A percentile compares a stretch with the other conserved stretches of the same genome.
Conservation (phyloP, 1,140 invertebrate species). For the Pararge aegeria region DNA sequence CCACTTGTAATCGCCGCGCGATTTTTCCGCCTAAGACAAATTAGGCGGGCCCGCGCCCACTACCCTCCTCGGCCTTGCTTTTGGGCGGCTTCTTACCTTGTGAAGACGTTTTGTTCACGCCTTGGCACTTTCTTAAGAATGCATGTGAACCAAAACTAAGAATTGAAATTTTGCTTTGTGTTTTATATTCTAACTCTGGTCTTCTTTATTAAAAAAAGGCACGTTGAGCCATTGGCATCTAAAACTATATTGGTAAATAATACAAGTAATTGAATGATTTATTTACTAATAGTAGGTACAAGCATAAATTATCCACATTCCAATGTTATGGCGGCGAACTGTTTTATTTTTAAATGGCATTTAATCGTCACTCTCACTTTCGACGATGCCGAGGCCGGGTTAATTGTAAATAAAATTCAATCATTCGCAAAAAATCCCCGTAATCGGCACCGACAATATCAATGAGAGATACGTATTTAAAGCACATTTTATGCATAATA, state of each 20-base stretch:
- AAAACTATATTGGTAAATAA: too few relatives aligned
- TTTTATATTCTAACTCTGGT: neutral
- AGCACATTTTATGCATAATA: slow-evolving; percentile 65
- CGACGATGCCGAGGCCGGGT: slow-evolving; percentile 64
- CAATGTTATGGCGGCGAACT: slow-evolving; percentile 63
- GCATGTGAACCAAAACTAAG: neutral
- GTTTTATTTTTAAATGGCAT: slow-evolving; percentile 79
- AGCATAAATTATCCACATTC: slow-evolving; percentile 52
- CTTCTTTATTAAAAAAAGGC: slow-evolving; percentile 5
- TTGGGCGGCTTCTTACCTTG: slow-evolving; percentile 61
- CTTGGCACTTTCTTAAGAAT: slow-evolving; percentile 34
- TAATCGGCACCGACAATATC: slow-evolving; percentile 75
- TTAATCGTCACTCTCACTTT: slow-evolving; percentile 78
- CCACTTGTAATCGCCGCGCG: slow-evolving; percentile 76
- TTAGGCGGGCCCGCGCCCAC: slow-evolving; percentile 67
- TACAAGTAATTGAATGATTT: slow-evolving; percentile 9
- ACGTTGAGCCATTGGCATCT: slow-evolving; percentile 6
- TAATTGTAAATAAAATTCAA: slow-evolving; percentile 80
- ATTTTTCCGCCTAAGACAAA: slow-evolving; percentile 79
- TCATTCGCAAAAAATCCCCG: slow-evolving; percentile 77
- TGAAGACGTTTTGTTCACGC: slow-evolving; percentile 51
- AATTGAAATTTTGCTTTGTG: neutral
- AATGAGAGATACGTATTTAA: slow-evolving; percentile 73
- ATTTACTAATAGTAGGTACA: slow-evolving; percentile 31
- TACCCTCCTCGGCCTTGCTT: slow-evolving; percentile 45